Evolutionary conservation across 2,113 vertebrate species (phyloP).

Genomic region (Ramphastos sulfuratus): DNA sequence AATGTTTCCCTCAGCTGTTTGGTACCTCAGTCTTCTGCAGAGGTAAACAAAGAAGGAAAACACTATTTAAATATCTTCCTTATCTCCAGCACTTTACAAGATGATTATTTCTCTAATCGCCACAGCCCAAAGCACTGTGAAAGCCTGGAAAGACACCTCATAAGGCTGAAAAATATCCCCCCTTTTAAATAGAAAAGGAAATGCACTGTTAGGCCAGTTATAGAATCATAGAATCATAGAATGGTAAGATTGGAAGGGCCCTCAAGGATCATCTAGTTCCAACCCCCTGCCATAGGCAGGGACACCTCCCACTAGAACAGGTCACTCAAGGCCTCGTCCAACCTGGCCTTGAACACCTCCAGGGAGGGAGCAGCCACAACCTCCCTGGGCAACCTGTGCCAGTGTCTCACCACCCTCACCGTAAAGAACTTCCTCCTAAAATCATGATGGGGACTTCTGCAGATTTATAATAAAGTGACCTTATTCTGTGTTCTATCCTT

Average conservation of each 20-base stretch:
- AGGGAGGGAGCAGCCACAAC: no score
- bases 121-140: neutral
- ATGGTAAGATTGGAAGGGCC: no score
- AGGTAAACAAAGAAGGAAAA: constrained; percentile 36
- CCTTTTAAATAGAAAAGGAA: neutral
- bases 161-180: neutral
- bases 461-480: neutral
- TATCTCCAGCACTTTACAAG: constrained; percentile 18
- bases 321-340: no score
- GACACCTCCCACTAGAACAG: no score
- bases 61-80: constrained; percentile 13
- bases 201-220: neutral
- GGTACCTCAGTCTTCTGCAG: neutral
- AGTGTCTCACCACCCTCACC: no score
- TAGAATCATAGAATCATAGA: no score
- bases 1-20: constrained; percentile 14
- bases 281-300: no score
- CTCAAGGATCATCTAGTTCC: no score
- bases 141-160: neutral
- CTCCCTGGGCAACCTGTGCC: no score
- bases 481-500: neutral
- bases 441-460: neutral
- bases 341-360: no score
- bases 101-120: constrained; percentile 26
- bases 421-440: no score